A percentile compares a stretch with the other conserved stretches of the same genome.
phyloP scores from a whole-genome alignment of 2,888 invertebrate species.

The Brachynemurus nebulosus region DNA sequence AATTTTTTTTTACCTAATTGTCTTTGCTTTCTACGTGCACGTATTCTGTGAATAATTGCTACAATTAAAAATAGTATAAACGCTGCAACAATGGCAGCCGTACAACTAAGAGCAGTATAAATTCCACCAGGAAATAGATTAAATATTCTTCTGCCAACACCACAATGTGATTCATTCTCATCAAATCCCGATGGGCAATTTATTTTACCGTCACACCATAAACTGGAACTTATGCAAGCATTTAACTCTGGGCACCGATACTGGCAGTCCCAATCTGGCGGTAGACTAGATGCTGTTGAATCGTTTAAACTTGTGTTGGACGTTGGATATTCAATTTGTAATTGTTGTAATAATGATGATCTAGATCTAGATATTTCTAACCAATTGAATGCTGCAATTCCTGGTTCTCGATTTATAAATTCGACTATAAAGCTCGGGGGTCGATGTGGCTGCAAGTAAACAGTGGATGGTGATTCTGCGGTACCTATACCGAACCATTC shows the following conservation, averaged over 20 bases:
- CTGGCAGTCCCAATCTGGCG: conserved; percentile 40
- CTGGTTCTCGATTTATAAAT: conserved; percentile 57
- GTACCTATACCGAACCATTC: conserved; percentile 49
- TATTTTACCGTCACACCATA: conserved; percentile 61
- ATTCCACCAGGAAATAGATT: conserved; percentile 39
- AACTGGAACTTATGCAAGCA: conserved; percentile 58
- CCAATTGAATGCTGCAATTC: conserved; percentile 65
- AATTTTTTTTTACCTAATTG: conserved; percentile 38
- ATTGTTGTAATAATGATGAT: conserved; percentile 44
- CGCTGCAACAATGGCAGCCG: conserved; percentile 40
- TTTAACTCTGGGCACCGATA: conserved; percentile 58
- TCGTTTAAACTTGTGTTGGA: conserved; percentile 36
- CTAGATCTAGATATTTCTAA: conserved; percentile 53
- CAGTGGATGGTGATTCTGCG: conserved; percentile 8
- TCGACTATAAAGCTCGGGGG: conserved; percentile 50
- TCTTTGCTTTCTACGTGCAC: conserved; percentile 38
- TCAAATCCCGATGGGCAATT: conserved; percentile 55
- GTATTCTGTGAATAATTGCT: conserved; percentile 41
- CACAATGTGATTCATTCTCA: conserved; percentile 55
- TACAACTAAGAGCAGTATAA: conserved; percentile 41
- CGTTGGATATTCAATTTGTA: conserved; percentile 36
- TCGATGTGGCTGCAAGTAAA: conserved; percentile 26
- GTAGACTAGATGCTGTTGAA: conserved; percentile 24
- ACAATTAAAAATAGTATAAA: conserved; percentile 43
- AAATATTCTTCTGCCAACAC: conserved; percentile 36